phyloP scores from a whole-genome alignment of 2,888 invertebrate genomes.

The Uloborus plumipes region DNA sequence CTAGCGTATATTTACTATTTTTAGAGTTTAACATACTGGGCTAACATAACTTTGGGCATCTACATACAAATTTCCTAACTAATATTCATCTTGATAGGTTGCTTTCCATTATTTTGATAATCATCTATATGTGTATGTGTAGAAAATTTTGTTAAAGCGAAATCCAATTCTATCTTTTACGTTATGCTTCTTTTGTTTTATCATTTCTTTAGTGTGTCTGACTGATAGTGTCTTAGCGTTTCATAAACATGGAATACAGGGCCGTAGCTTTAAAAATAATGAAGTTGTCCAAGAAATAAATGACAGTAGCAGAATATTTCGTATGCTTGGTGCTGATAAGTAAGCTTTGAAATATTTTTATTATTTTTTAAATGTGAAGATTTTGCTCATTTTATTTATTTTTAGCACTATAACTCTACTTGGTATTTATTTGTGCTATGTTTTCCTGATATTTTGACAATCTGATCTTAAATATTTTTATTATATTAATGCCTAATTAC shows the following conservation, averaged over 20 bases:
- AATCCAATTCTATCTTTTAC: too few relatives aligned
- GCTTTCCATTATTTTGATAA: neutral
- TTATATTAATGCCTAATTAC: neutral
- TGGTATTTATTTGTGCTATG: neutral
- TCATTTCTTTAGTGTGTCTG: slow-evolving; percentile 83
- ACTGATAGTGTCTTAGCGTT: slow-evolving; percentile 98
- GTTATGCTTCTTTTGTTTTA: neutral
- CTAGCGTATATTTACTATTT: too few relatives aligned
- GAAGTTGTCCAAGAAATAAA: slow-evolving; percentile 97
- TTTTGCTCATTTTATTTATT: neutral
- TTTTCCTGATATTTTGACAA: neutral
- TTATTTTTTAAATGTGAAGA: neutral
- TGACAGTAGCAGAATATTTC: slow-evolving; percentile 90
- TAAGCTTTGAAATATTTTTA: slow-evolving; percentile 21
- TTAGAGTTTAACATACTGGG: too few relatives aligned
- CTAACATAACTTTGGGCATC: too few relatives aligned
- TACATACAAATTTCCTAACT: too few relatives aligned
- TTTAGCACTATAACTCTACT: neutral
- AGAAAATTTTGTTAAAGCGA: too few relatives aligned
- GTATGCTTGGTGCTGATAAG: slow-evolving; percentile 95
- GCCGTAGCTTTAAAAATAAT: slow-evolving; percentile 89
- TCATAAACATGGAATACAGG: slow-evolving; percentile 97
- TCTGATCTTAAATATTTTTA: neutral
- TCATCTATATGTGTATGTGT: neutral
- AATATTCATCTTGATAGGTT: neutral